Base-by-base conservation (phyloP, 2,888 invertebrate genomes). In the Spisula subtruncata region DNA sequence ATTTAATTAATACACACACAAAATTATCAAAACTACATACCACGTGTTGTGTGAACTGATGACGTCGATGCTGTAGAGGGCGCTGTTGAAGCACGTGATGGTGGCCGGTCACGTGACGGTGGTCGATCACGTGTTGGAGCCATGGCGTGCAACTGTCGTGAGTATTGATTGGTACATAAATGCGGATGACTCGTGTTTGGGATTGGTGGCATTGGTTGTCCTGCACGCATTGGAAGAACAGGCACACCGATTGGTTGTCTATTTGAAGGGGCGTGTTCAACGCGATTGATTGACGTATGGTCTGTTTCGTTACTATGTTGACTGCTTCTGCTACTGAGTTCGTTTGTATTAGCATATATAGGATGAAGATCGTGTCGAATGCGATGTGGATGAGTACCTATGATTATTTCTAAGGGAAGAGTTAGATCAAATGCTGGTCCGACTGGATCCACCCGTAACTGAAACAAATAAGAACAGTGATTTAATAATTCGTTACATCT, bases 361-460 rank as follows among this genome's bases (percentile, higher is more conserved):
- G 89, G 88, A n/a, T 89, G 91, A 25, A 85, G 32, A 16, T 87
- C 85, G 20, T 54, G 41, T n/a, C 41, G 35, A 20, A 81, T 54
- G 18, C 87, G 80, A 82, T 90, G 88, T 20, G 96, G 96, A 35
- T 95, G 91, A 8, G 96, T 96, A 18, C 96, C 96, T 32, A 96
- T 93, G 35, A 96, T 89, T 71, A 96, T 92, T 80, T 95, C 95
- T 20, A 96, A 54, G n/a, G 96, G 95, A 41, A 96, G 94, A 14
- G 93, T 90, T 25, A 96, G 91, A 84, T 94, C 95, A 89, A 95
- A 94, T 10, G 95, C 95, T 51, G 95, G 95, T 32, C 96, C 96
- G n/a, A 94, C 93, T 10, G 96, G 95, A 54, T 93, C 94, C 0
- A 95, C 94, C 4, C 94, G 92, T 18, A 96, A 88, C 96, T 96